Conservation (phyloP, 2,888 invertebrate species). For the Agrochola lota region DNA sequence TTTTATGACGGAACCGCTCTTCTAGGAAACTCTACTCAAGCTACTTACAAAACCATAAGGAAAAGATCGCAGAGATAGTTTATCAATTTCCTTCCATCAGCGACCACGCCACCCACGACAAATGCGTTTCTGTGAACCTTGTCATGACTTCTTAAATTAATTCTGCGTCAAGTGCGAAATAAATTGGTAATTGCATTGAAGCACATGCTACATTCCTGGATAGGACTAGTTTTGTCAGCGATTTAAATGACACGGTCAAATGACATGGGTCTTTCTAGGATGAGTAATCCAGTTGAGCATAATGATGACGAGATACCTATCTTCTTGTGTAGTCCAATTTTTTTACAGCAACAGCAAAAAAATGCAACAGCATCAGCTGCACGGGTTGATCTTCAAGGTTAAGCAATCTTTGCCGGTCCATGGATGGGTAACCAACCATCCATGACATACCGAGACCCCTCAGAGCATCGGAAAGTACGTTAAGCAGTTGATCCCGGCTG, state of each 20-base stretch:
- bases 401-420: neutral
- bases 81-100: slow-evolving; percentile 30
- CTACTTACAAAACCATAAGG: slow-evolving; percentile 33
- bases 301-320: neutral
- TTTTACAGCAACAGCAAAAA: no score
- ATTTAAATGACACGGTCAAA: neutral
- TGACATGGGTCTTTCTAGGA: neutral
- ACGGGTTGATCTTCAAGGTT: neutral
- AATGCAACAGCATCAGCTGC: no score
- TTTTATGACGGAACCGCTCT: no score
- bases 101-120: slow-evolving; percentile 18
- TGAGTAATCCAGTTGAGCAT: neutral
- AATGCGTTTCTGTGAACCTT: slow-evolving; percentile 33
- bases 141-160: slow-evolving; percentile 44
- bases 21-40: neutral
- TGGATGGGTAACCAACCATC: no score
- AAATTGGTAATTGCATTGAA: slow-evolving; percentile 45
- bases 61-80: slow-evolving; percentile 39
- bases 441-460: no score
- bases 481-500: neutral
- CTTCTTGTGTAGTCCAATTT: neutral
- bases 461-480: neutral
- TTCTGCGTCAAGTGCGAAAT: slow-evolving; percentile 51
- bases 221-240: neutral
- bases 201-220: neutral